Percentiles rank a stretch among this genome's conserved stretches.
Conservation (phyloP, 37 sponge, comb jelly and placozoan species). For the Geodia barretti region DNA sequence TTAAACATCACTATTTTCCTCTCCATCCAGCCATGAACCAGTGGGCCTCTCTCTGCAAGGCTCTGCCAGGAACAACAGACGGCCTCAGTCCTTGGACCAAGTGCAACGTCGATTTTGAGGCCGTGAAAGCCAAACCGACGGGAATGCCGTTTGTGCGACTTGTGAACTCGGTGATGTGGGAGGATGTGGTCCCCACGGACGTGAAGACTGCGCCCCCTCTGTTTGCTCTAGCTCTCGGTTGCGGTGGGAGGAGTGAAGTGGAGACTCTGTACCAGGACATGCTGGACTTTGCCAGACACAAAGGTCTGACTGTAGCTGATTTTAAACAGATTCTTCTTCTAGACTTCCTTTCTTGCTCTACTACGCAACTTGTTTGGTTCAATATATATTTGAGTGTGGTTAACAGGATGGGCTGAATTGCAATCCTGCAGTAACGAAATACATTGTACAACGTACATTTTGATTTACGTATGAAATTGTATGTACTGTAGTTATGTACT, state of each 20-base stretch:
- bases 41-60: slow-evolving; percentile 51
- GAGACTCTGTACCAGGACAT: slow-evolving; percentile 42
- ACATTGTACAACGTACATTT: not conserved
- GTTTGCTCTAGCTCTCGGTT: slow-evolving; percentile 45
- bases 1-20: not conserved
- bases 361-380: not conserved
- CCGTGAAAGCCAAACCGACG: not conserved
- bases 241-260: slow-evolving; percentile 21
- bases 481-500: not conserved
- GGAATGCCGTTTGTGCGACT: not conserved
- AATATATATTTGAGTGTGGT: not conserved
- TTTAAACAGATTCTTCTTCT: too few relatives aligned
- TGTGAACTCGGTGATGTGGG: not conserved
- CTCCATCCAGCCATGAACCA: slow-evolving; percentile 21
- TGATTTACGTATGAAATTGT: slow-evolving; percentile 16
- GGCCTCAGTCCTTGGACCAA: not conserved
- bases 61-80: slow-evolving; percentile 7
- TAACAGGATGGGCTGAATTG: not conserved
- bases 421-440: too few relatives aligned
- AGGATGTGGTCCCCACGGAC: not conserved
- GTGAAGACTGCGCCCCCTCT: slow-evolving; percentile 8
- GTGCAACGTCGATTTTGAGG: not conserved
- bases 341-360: too few relatives aligned
- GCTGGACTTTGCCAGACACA: slow-evolving; percentile 45
- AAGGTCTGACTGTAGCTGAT: slow-evolving; percentile 41